Evolutionary conservation across 2,888 invertebrate species (phyloP), one percentile per base, ranked within the genome.

Genomic region (Oscheius sp.): DNA sequence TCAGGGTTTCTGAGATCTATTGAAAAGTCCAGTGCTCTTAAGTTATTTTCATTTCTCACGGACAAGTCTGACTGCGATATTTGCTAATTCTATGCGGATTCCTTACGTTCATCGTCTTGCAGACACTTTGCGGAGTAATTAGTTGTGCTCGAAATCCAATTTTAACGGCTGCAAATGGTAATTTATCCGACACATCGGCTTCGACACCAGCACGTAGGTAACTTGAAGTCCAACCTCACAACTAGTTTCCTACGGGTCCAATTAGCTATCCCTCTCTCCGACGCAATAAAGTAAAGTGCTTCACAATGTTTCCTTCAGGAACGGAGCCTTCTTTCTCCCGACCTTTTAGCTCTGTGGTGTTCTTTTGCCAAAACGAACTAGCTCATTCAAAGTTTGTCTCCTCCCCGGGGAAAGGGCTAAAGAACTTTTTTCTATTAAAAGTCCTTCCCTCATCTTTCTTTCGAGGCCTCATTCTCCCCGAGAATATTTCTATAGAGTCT

Each of bases 241-340:
- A 55, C 55, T 25, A 55, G 55, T 55, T 34, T 3, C 25, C 52
- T 15, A 52, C 27, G 34, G 23, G 12, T 48, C 42, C 61, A 61
- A 61, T 61, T 61, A 61, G n/a, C 61, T 27, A 25, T 61, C 61
- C 25, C 15, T 17, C n/a, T n/a, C n/a, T n/a, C n/a, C 61, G 27
- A 15, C 29, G 61, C 61, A 61, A 61, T 45, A 61, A 61, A 61
- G 27, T 61, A 61, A 61, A 61, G 61, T 61, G 42, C 42, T 58
- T 39, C 55, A 33, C 55, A 55, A 23, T 55, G 55, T 55, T 55
- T 34, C 53, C 55, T 48, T 23, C 33, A 55, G 33, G 34, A 55
- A 55, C 1, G 33, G 33, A 33, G 55, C 31, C 23, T 20, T 12
- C 48, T 8, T 37, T 10, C 37, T 37, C 42, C 15, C 42, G 20